Evolutionary conservation across 2,888 invertebrate genomes (phyloP), one percentile per base, ranked within the genome.

Genomic region (Choristoneura rosaceana): DNA sequence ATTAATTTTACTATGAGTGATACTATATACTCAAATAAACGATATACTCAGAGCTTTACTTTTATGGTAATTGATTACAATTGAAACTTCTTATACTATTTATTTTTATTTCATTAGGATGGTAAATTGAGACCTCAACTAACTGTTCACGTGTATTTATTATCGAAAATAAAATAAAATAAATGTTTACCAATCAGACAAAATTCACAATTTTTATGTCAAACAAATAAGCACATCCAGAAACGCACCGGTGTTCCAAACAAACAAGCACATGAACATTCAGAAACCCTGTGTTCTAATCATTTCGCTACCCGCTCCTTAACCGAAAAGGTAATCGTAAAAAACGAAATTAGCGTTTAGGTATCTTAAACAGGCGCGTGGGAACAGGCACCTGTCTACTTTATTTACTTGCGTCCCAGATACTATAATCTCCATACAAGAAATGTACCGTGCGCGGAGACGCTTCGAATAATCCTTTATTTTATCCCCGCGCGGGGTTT

Each of bases 301-400:
- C 55, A 12, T 55, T 10, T 12, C 25, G 12, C 25, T 17, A 47
- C n/a, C 47, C 47, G n/a, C 55, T 55, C 55, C 55, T 55, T 25
- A 25, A 25, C 55, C 55, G 12, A 55, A 55, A 45, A 25, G 59
- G 52, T 41, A 65, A 71, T 62, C 55, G 62, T 69, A 88, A 90
- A 88, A 91, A 89, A 91, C 88, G 83, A 90, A 91, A 91, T 91
- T 91, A 91, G 81, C 84, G 84, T 81, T 84, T 80, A n/a, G n/a
- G n/a, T n/a, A 81, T 80, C 74, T 15, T 41, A 15, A 50, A 12
- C 17, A 33, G n/a, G 69, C 38, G 25, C 87, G 91, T 90, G 92
- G 87, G 92, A 92, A 88, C 80, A 73, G 80, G 70, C 93, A 92
- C 90, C 90, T 92, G 91, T 85, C 80, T 84, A 87, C 84, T 86